These are phyloP conservation scores for Bombylius major DNA, from an alignment of 2,888 invertebrate genomes.

Conservation along the genomic window DNA sequence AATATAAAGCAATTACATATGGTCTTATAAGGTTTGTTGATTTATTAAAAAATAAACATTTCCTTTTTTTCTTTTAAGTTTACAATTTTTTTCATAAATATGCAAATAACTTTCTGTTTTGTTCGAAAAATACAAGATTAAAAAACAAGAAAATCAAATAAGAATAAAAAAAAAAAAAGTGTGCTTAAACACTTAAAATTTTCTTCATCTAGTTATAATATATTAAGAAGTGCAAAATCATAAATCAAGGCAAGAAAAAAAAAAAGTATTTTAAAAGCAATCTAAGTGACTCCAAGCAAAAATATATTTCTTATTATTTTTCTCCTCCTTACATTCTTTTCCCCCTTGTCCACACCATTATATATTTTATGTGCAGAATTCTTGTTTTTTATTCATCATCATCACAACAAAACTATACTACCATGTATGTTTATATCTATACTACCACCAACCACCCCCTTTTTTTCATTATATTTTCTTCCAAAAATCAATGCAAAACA, in stretches of 20 bases:
- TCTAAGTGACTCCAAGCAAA: conserved; percentile 6
- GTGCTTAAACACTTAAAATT: not conserved
- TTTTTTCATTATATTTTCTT: not conserved
- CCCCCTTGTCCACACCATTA: no score
- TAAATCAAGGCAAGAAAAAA: conserved; percentile 2
- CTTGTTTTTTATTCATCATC: no score
- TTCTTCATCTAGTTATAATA: not conserved
- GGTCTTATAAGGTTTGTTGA: no score
- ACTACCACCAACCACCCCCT: no score
- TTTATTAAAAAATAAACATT: no score
- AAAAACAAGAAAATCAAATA: not conserved
- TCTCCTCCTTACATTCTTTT: not conserved
- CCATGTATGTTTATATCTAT: no score
- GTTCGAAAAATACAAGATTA: no score
- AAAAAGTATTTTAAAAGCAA: not conserved
- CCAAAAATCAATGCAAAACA: conserved; percentile 22
- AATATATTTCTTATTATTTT: not conserved
- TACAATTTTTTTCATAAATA: not conserved
- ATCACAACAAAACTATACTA: no score
- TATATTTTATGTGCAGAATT: no score
- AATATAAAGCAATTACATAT: no score
- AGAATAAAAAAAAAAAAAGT: not conserved
- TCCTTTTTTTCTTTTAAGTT: no score
- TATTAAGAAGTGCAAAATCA: conserved; percentile 3
- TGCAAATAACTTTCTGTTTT: no score